phyloP scores from a whole-genome alignment of 2,113 vertebrate species.

The Pitta sordida region DNA sequence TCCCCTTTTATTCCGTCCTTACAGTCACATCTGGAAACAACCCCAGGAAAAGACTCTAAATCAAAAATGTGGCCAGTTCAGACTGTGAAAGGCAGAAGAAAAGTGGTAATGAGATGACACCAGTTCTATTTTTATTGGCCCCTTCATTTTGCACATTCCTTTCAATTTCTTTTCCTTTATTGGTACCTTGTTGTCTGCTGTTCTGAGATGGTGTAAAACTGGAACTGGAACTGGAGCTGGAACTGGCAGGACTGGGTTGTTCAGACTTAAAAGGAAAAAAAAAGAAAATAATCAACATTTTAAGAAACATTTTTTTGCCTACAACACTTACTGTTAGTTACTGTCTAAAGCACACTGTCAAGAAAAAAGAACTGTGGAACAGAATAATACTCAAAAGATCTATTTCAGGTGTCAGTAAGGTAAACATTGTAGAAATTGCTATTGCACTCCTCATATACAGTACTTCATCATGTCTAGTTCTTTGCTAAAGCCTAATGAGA shows the following conservation, averaged over 20 bases:
- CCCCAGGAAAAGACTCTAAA: neutral
- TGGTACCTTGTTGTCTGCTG: slow-evolving; percentile 89
- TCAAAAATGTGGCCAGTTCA: slow-evolving; percentile 29
- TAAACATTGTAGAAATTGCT: neutral
- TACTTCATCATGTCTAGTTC: neutral
- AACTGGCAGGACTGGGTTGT: slow-evolving; percentile 93
- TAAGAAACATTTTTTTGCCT: neutral
- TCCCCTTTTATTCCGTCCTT: neutral
- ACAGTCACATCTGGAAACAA: slow-evolving; percentile 8
- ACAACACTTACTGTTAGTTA: neutral
- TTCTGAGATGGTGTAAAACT: slow-evolving; percentile 87
- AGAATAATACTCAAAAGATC: neutral
- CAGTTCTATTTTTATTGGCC: slow-evolving; percentile 2
- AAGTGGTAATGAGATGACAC: slow-evolving; percentile 28
- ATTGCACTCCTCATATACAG: neutral
- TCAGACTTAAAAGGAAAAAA: slow-evolving; percentile 78
- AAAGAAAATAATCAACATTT: slow-evolving; percentile 3
- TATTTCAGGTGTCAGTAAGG: neutral
- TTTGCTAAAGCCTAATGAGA: neutral
- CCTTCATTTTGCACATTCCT: neutral
- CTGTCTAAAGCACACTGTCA: neutral
- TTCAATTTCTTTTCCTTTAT: neutral
- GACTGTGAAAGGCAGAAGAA: neutral
- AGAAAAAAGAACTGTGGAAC: neutral
- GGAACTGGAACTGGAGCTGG: slow-evolving; percentile 88